Percentiles rank a stretch among this genome's conserved stretches.
Evolutionary conservation across 2,888 invertebrate species (phyloP).

Genomic region (Ormyrus nitidulus): DNA sequence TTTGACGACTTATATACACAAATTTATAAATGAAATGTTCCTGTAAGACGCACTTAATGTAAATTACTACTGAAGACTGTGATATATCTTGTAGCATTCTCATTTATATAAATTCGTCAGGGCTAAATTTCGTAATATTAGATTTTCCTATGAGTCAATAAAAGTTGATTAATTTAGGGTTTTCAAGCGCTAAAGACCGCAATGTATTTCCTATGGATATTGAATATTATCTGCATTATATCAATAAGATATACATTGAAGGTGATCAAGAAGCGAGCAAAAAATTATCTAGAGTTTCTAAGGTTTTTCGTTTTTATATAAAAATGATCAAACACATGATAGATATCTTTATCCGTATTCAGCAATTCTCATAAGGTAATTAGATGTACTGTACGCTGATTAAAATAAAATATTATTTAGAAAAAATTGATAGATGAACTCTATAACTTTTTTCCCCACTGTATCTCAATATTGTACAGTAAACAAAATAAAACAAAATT

Average conservation of each 20-base stretch:
- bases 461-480: no score
- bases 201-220: not conserved
- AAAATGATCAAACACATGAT: no score
- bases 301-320: not conserved
- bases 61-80: constrained; percentile 4
- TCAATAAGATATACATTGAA: constrained; percentile 18
- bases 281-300: constrained; percentile 30
- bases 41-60: no score
- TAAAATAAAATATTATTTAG: no score
- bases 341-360: no score
- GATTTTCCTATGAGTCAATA: constrained; percentile 23
- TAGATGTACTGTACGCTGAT: no score
- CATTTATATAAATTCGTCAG: constrained; percentile 36
- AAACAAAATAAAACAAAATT: no score
- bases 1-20: no score
- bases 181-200: constrained; percentile 6
- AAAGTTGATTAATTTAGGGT: constrained; percentile 12
- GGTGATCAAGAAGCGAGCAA: not conserved
- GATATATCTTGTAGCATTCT: constrained; percentile 14
- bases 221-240: not conserved
- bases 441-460: no score
- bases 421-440: no score
- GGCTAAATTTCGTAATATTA: constrained; percentile 40
- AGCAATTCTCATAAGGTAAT: no score
- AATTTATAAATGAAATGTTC: no score